These are phyloP conservation scores for Oedothorax gibbosus DNA, from an alignment of 1,140 invertebrate genomes.

Conservation along the genomic window DNA sequence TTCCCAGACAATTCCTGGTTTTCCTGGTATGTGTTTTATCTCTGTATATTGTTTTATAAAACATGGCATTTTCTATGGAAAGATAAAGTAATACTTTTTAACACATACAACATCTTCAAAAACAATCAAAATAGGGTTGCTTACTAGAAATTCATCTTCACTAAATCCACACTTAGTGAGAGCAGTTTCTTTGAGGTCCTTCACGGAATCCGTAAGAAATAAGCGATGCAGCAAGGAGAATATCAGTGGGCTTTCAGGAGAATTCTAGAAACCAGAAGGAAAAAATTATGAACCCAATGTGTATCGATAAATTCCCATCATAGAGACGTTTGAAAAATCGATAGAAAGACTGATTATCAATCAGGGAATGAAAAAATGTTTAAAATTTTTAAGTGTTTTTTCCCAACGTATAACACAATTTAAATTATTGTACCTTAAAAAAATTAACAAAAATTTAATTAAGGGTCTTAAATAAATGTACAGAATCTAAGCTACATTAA, in stretches of 20 bases:
- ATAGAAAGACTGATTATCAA: too few species aligned
- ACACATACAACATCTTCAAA: slow-evolving; percentile 45
- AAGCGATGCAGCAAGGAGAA: slow-evolving; percentile 86
- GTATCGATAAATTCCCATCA: background rate
- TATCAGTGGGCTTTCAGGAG: slow-evolving; percentile 87
- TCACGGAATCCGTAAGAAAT: slow-evolving; percentile 78
- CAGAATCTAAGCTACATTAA: too few species aligned
- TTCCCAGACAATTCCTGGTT: too few species aligned
- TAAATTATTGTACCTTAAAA: too few species aligned
- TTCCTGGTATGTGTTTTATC: background rate
- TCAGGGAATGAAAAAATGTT: too few species aligned
- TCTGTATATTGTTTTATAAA: background rate
- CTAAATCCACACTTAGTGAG: slow-evolving; percentile 74
- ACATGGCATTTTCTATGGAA: background rate
- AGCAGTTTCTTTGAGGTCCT: slow-evolving; percentile 77
- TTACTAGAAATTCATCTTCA: slow-evolving; percentile 87
- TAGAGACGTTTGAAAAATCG: too few species aligned
- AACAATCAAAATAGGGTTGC: background rate
- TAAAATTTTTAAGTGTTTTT: too few species aligned
- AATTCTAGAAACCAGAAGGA: slow-evolving; percentile 71
- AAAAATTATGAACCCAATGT: background rate
- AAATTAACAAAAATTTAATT: too few species aligned
- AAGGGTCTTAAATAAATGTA: too few species aligned
- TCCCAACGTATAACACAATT: too few species aligned
- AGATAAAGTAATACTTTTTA: background rate